Percentiles rank a stretch among this genome's conserved stretches.
These are phyloP conservation scores for Ephydatia muelleri DNA, from an alignment of 37 sponge, comb jelly and placozoan species.

Conservation along the genomic window DNA sequence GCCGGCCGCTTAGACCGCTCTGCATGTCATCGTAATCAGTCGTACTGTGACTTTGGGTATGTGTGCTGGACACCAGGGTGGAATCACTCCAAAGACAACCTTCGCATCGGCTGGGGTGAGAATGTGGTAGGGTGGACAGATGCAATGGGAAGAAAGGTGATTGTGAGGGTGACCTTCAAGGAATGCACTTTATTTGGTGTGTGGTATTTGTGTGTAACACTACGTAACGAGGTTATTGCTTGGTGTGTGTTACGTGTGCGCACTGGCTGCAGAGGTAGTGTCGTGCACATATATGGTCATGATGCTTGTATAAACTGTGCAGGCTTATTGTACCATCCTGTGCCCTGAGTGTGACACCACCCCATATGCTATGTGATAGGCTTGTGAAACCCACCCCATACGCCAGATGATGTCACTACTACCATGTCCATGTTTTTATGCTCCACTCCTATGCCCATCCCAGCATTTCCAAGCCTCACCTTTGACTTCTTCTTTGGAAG, in stretches of 20 bases:
- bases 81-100: slow-evolving; percentile 72
- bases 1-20: too few species aligned
- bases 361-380: too few species aligned
- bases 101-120: slow-evolving; percentile 16
- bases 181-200: too few species aligned
- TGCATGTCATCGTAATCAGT: slow-evolving; percentile 69
- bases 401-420: too few species aligned
- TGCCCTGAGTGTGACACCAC: too few species aligned
- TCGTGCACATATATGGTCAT: background rate
- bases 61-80: slow-evolving; percentile 20
- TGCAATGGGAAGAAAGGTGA: too few species aligned
- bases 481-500: background rate
- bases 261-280: background rate
- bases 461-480: background rate
- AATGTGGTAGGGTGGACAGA: background rate
- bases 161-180: background rate
- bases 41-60: slow-evolving; percentile 75
- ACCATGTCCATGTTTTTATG: too few species aligned
- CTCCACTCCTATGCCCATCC: background rate
- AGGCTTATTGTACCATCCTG: too few species aligned
- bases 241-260: too few species aligned
- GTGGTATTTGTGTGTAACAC: background rate
- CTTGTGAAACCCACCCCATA: too few species aligned
- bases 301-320: too few species aligned
- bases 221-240: too few species aligned